Percentiles rank a stretch among this genome's conserved stretches.
Evolutionary conservation across 1,140 invertebrate genomes (phyloP).

Genomic region (Drosophila subobscura): DNA sequence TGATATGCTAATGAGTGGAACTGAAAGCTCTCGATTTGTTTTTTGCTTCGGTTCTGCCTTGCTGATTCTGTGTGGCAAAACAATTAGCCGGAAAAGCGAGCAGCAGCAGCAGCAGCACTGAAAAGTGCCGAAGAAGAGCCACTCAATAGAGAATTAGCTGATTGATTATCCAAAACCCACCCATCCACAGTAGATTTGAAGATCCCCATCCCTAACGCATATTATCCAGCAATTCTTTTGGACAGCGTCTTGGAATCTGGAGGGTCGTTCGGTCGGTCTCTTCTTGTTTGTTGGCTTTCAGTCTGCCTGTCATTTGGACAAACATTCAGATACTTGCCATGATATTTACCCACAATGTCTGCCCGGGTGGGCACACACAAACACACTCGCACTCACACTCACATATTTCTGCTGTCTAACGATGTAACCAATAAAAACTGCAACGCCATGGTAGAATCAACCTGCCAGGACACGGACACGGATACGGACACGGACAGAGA

Average conservation of each 20-base stretch:
- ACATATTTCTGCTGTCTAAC: constrained; percentile 65
- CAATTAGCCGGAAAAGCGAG: constrained; percentile 29
- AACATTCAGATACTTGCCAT: constrained; percentile 1
- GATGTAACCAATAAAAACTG: constrained; percentile 75
- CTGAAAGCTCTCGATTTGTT: constrained; percentile 58
- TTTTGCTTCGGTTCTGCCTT: constrained; percentile 7
- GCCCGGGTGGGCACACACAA: too few species aligned
- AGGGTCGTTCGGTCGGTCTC: too few species aligned
- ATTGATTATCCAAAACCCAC: too few species aligned
- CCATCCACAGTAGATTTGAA: too few species aligned
- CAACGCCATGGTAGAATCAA: constrained; percentile 49
- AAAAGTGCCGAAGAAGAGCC: neutral
- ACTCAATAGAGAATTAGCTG: too few species aligned
- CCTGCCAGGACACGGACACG: constrained; percentile 41
- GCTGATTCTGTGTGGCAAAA: constrained; percentile 22
- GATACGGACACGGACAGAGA: constrained; percentile 3
- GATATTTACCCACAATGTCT: constrained; percentile 50
- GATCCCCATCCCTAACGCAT: too few species aligned
- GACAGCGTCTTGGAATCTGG: too few species aligned
- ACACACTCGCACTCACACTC: constrained; percentile 7
- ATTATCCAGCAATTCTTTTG: too few species aligned
- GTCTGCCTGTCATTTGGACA: too few species aligned
- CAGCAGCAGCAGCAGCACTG: neutral
- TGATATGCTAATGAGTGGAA: constrained; percentile 69
- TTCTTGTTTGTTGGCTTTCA: too few species aligned